These are phyloP conservation scores for Tor tambroides DNA, from an alignment of 2,113 vertebrate genomes.

Conservation along the genomic window DNA sequence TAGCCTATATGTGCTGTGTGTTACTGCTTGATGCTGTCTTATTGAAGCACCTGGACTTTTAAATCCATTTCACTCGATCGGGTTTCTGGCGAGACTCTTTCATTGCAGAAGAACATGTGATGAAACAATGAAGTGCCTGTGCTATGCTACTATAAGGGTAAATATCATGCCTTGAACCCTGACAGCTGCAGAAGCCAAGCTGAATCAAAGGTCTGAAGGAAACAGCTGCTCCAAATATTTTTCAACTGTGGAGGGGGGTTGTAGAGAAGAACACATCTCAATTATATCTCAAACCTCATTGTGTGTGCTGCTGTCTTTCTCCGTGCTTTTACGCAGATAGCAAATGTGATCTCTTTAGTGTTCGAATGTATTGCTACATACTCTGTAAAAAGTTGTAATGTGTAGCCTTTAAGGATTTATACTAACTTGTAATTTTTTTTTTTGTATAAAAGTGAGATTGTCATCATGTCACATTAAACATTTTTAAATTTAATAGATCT, in stretches of 20 bases:
- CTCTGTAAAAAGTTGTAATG: neutral
- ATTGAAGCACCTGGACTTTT: constrained; percentile 22
- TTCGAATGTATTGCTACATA: neutral
- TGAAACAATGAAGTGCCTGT: constrained; percentile 51
- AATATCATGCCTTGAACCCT: constrained; percentile 32
- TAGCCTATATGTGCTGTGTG: neutral
- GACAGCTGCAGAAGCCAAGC: constrained; percentile 48
- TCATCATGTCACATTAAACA: neutral
- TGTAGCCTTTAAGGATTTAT: neutral
- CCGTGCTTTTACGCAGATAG: neutral
- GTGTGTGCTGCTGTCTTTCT: constrained; percentile 17
- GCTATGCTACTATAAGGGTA: constrained; percentile 20
- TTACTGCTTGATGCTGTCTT: neutral
- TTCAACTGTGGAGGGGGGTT: constrained; percentile 11
- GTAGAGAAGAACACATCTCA: constrained; percentile 15
- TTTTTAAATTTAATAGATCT: neutral
- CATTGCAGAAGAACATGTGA: neutral
- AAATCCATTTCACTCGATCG: neutral
- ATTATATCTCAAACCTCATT: neutral
- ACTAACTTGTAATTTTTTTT: neutral
- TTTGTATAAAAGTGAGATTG: neutral
- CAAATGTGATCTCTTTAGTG: neutral
- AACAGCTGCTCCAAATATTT: constrained; percentile 46
- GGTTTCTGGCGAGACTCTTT: neutral
- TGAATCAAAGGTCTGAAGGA: constrained; percentile 41